Evolutionary conservation across 2,888 invertebrate species (phyloP).

Genomic region (Microplitis deprimator): DNA sequence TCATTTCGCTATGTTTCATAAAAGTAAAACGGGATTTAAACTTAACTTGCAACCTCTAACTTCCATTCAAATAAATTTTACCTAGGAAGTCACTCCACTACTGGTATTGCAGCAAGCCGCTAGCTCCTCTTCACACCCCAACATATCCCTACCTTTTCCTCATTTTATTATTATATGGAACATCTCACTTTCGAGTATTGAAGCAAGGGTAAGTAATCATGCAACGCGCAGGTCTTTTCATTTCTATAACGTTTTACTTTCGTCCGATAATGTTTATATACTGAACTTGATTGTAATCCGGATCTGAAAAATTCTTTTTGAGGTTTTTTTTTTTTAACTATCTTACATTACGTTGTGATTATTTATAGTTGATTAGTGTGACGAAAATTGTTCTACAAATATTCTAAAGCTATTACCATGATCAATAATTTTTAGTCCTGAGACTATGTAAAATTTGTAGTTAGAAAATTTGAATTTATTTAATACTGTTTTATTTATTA

Average conservation of each 20-base stretch:
- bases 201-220: background rate
- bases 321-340: too few species aligned
- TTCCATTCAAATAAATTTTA: background rate
- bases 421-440: too few species aligned
- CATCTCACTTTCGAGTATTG: background rate
- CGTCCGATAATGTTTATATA: background rate
- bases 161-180: background rate
- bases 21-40: background rate
- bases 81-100: background rate
- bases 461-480: too few species aligned
- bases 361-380: too few species aligned
- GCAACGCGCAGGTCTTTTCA: background rate
- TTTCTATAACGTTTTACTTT: background rate
- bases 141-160: background rate
- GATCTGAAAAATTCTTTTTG: too few species aligned
- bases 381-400: too few species aligned
- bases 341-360: too few species aligned
- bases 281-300: too few species aligned
- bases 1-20: slow-evolving; percentile 66
- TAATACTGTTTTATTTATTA: too few species aligned
- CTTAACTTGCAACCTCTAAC: background rate
- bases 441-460: too few species aligned
- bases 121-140: background rate
- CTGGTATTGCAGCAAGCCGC: background rate
- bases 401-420: too few species aligned